phyloP scores from a whole-genome alignment of 1,140 invertebrate species.

The Ruditapes philippinarum region DNA sequence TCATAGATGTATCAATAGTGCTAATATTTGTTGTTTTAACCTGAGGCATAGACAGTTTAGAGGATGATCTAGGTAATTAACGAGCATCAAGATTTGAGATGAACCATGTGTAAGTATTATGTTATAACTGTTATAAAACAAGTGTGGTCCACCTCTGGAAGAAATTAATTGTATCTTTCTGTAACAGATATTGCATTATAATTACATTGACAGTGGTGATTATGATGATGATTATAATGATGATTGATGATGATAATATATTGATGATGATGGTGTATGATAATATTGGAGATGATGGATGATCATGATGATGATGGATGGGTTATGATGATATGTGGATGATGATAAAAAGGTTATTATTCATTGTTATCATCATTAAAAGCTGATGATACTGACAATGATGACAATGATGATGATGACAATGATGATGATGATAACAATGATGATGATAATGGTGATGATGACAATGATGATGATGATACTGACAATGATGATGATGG shows the following conservation, averaged over 20 bases:
- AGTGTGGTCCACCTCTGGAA: neutral
- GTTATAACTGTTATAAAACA: neutral
- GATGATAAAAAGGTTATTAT: too few species aligned
- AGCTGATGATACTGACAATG: neutral
- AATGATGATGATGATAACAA: neutral
- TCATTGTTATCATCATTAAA: too few species aligned
- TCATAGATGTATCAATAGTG: neutral
- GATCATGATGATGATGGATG: neutral
- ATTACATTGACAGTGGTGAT: neutral
- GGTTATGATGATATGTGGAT: neutral
- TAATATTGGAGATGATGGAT: neutral
- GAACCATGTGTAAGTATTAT: constrained; percentile 3
- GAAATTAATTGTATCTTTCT: neutral
- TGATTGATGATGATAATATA: too few species aligned
- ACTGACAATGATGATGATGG: neutral
- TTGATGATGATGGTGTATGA: neutral
- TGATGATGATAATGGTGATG: neutral
- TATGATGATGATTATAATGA: neutral
- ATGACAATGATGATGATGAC: neutral
- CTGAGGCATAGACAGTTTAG: neutral
- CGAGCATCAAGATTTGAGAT: neutral
- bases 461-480: neutral
- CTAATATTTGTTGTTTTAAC: neutral
- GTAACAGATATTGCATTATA: too few species aligned
- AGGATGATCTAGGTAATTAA: neutral